phyloP scores from a whole-genome alignment of 2,113 vertebrate species.

The Oncorhynchus clarkii region DNA sequence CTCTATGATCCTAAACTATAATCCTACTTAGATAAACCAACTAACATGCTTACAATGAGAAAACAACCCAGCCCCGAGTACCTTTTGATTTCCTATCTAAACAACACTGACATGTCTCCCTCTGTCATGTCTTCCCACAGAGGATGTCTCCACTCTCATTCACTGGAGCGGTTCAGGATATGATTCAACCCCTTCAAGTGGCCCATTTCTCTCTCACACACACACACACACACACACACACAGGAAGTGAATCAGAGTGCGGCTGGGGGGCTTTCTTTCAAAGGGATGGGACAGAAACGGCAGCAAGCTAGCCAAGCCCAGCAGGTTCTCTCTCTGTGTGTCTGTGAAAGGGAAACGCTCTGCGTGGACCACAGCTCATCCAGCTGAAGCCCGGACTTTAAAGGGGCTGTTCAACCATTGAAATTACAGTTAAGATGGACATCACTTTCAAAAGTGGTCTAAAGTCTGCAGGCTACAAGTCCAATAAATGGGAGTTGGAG shows the following conservation, averaged over 20 bases:
- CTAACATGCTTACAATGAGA: too few relatives aligned
- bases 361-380: background rate
- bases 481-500: too few relatives aligned
- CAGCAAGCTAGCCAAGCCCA: conserved; percentile 6
- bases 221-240: background rate
- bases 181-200: background rate
- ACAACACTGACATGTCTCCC: too few relatives aligned
- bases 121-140: too few relatives aligned
- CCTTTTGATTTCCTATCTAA: too few relatives aligned
- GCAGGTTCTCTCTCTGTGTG: conserved; percentile 14
- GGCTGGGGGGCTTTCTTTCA: conserved; percentile 21
- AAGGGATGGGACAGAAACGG: conserved; percentile 9
- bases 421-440: background rate
- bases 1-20: too few relatives aligned
- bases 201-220: background rate
- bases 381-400: conserved; percentile 7
- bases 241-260: conserved; percentile 37
- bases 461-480: too few relatives aligned
- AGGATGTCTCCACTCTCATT: background rate
- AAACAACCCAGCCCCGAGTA: too few relatives aligned
- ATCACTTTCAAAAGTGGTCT: too few relatives aligned
- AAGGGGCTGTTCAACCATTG: conserved; percentile 21
- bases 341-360: conserved; percentile 13
- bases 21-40: too few relatives aligned
- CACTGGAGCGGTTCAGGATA: background rate